Percentiles rank a stretch among this genome's conserved stretches.
These are phyloP conservation scores for Bugula neritina DNA, from an alignment of 2,888 invertebrate species.

Conservation along the genomic window DNA sequence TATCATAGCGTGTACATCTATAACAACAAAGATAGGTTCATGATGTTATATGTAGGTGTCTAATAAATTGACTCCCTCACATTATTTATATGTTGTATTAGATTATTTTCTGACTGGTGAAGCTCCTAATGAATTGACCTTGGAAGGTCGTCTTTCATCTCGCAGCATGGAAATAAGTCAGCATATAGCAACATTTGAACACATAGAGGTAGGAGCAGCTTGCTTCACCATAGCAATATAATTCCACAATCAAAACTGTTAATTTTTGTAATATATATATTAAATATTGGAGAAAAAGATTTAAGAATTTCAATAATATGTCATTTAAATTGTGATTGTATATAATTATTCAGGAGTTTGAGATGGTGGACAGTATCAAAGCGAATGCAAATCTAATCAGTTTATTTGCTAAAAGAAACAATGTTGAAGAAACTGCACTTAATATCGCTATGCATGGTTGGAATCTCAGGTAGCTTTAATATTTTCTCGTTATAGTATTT, in stretches of 20 bases:
- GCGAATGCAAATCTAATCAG: neutral
- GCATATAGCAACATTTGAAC: neutral
- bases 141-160: neutral
- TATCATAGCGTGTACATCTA: too few species aligned
- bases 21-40: too few species aligned
- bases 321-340: too few species aligned
- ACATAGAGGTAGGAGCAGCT: neutral
- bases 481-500: too few species aligned
- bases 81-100: neutral
- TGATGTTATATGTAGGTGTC: neutral
- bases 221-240: too few species aligned
- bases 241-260: too few species aligned
- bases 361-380: neutral
- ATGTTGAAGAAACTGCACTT: neutral
- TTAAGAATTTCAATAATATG: too few species aligned
- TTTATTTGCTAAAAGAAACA: neutral
- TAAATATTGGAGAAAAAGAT: too few species aligned
- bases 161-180: neutral
- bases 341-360: neutral
- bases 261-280: too few species aligned
- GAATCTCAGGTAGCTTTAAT: neutral
- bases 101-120: conserved; percentile 15
- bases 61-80: neutral
- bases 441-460: neutral
- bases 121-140: neutral